These are phyloP conservation scores for Andrena praecox DNA, from an alignment of 2,888 invertebrate genomes.

Conservation along the genomic window DNA sequence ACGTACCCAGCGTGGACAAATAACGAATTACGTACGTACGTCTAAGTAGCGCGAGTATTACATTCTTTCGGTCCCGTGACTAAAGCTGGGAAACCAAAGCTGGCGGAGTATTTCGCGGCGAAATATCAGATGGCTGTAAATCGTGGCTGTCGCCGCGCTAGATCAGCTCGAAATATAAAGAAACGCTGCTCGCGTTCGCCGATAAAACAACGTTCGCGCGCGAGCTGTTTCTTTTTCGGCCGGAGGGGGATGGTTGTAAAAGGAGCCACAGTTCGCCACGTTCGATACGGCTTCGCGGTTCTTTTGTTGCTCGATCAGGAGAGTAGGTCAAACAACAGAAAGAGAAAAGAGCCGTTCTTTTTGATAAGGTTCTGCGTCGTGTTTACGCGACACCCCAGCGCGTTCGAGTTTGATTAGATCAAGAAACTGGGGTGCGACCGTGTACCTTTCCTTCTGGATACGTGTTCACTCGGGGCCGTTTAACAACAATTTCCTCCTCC, in stretches of 20 bases:
- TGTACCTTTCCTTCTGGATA: background rate
- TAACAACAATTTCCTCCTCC: constrained; percentile 10
- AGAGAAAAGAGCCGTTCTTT: background rate
- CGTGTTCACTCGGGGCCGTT: constrained; percentile 4
- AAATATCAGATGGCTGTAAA: constrained; percentile 81
- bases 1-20: constrained; percentile 26
- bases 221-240: background rate
- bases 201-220: constrained; percentile 68
- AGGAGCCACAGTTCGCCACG: constrained; percentile 6
- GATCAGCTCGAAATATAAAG: constrained; percentile 39
- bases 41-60: constrained; percentile 33
- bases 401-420: constrained; percentile 25
- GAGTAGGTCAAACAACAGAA: background rate
- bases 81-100: constrained; percentile 61
- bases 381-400: constrained; percentile 15
- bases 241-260: constrained; percentile 6
- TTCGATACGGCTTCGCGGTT: constrained; percentile 14
- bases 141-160: constrained; percentile 66
- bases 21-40: constrained; percentile 47
- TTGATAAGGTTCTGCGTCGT: constrained; percentile 15
- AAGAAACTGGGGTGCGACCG: constrained; percentile 11
- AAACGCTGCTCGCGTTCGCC: constrained; percentile 65
- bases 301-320: constrained; percentile 1
- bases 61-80: constrained; percentile 70
- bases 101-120: constrained; percentile 9